Conservation (phyloP, 2,888 invertebrate species). For the Dorcus parallelipipedus region DNA sequence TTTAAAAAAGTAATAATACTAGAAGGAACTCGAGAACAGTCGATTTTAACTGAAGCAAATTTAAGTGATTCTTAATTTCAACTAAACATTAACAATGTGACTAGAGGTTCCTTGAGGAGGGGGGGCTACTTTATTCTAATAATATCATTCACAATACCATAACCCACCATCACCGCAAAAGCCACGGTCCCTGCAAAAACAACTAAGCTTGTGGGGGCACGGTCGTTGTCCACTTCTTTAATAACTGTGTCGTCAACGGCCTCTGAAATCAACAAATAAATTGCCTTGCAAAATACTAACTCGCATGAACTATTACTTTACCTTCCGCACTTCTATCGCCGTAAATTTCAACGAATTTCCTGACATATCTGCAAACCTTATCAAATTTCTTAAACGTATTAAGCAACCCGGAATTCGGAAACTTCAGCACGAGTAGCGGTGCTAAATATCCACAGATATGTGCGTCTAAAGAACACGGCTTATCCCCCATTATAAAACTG, state of each 20-base stretch:
- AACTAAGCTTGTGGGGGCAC: conserved; percentile 11
- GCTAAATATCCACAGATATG: conserved; percentile 15
- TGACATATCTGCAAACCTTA: conserved; percentile 22
- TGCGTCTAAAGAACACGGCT: conserved; percentile 11
- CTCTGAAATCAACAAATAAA: neutral
- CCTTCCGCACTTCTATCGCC: conserved; percentile 7
- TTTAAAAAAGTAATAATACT: neutral
- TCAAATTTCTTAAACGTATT: conserved; percentile 4
- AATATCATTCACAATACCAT: conserved; percentile 12
- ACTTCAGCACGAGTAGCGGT: conserved; percentile 9
- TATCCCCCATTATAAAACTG: conserved; percentile 9
- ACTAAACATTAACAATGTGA: neutral
- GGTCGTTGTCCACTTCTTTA: conserved; percentile 7
- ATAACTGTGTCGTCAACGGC: neutral
- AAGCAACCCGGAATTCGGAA: conserved; percentile 8
- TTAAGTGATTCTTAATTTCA: neutral
- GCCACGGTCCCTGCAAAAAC: conserved; percentile 13
- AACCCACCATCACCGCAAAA: conserved; percentile 9
- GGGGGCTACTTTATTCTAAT: conserved; percentile 9
- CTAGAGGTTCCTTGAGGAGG: neutral
- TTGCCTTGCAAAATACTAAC: neutral
- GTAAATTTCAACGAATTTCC: conserved; percentile 20
- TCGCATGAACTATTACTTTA: neutral
- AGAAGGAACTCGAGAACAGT: neutral
- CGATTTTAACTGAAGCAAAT: neutral